Evolutionary conservation across 2,797 vertebrate species (phyloP).

Genomic region (Apogon talboti): DNA sequence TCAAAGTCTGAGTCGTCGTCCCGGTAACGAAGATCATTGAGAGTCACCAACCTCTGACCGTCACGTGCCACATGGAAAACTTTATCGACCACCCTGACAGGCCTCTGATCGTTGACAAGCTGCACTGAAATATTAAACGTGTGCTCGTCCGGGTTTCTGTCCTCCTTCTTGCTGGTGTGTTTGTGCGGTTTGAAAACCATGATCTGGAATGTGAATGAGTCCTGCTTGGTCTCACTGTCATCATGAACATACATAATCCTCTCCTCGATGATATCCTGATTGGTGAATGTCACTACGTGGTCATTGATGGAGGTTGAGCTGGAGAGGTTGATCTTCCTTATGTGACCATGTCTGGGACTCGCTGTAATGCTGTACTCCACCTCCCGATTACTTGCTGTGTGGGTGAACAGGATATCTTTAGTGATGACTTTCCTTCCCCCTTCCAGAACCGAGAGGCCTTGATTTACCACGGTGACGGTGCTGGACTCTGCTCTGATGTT

Average conservation of each 20-base stretch:
- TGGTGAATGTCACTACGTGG: constrained; percentile 84
- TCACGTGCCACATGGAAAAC: constrained; percentile 87
- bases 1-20: constrained; percentile 92
- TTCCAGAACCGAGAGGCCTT: constrained; percentile 86
- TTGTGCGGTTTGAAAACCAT: constrained; percentile 61
- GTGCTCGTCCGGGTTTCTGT: constrained; percentile 68
- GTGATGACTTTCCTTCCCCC: constrained; percentile 89
- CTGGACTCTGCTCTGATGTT: constrained; percentile 82
- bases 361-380: constrained; percentile 84
- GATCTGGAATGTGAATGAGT: constrained; percentile 85
- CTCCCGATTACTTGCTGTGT: constrained; percentile 74
- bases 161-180: constrained; percentile 39
- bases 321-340: constrained; percentile 82
- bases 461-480: constrained; percentile 82
- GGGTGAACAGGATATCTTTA: constrained; percentile 83
- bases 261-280: constrained; percentile 84
- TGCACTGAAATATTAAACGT: constrained; percentile 86
- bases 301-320: constrained; percentile 76
- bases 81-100: constrained; percentile 87
- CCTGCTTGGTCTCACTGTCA: constrained; percentile 87
- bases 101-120: constrained; percentile 92
- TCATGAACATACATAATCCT: constrained; percentile 90
- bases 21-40: constrained; percentile 87
- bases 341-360: constrained; percentile 84
- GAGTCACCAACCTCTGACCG: constrained; percentile 87